Conservation (phyloP, 1,140 invertebrate species). For the Drosophila eugracilis region DNA sequence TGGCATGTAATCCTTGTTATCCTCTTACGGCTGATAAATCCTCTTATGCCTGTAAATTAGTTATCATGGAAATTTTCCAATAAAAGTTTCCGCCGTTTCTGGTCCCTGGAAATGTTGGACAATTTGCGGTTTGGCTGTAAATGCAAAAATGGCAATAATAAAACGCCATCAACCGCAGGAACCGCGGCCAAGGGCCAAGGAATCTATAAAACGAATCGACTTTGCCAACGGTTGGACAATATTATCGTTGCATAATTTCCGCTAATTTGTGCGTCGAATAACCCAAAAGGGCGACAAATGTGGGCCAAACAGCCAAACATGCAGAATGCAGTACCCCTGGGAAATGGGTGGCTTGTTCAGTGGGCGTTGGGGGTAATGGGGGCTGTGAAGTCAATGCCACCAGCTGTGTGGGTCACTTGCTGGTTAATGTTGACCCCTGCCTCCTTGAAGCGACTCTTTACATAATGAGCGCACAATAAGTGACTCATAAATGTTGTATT, state of each 20-base stretch:
- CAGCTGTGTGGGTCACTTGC: conserved; percentile 73
- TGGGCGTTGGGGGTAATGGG: not conserved
- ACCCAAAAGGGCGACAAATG: conserved; percentile 48
- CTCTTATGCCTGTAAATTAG: conserved; percentile 31
- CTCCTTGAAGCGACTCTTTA: conserved; percentile 11
- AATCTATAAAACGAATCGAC: conserved; percentile 31
- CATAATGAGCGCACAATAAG: conserved; percentile 67
- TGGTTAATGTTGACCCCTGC: conserved; percentile 36
- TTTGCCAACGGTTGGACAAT: conserved; percentile 27
- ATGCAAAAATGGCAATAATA: conserved; percentile 23
- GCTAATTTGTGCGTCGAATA: conserved; percentile 69
- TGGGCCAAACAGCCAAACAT: conserved; percentile 34
- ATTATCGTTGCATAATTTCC: conserved; percentile 76
- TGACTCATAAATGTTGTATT: conserved; percentile 75
- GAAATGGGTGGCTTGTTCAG: not conserved
- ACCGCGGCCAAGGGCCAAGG: conserved; percentile 15
- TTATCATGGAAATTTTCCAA: conserved; percentile 27
- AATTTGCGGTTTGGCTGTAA: conserved; percentile 32
- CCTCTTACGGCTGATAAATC: conserved; percentile 33
- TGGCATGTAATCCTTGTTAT: conserved; percentile 28
- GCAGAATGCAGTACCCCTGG: conserved; percentile 33
- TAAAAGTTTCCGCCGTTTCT: conserved; percentile 21
- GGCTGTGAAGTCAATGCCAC: conserved; percentile 30
- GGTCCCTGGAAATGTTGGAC: conserved; percentile 16
- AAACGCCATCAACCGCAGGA: conserved; percentile 25